These are phyloP conservation scores for Lasiommata megera DNA, from an alignment of 2,888 invertebrate species.

Conservation along the genomic window DNA sequence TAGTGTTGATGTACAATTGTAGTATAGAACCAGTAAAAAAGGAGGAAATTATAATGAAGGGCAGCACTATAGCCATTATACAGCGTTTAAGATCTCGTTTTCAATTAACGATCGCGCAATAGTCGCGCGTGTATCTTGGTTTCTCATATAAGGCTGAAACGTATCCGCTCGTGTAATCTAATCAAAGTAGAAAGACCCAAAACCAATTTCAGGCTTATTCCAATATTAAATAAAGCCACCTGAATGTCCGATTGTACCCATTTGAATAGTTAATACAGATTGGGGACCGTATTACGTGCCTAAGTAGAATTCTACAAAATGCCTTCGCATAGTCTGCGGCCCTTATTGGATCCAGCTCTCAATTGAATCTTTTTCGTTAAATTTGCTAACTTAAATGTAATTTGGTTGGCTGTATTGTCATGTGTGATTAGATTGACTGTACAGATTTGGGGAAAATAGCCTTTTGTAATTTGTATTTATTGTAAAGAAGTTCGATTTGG, in stretches of 20 bases:
- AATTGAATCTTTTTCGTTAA: conserved; percentile 6
- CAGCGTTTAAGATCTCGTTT: too few relatives aligned
- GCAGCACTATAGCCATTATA: too few relatives aligned
- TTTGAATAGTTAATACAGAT: conserved; percentile 25
- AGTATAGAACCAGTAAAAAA: too few relatives aligned
- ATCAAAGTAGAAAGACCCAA: conserved; percentile 22
- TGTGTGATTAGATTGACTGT: not conserved
- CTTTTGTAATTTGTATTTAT: not conserved
- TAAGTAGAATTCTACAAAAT: conserved; percentile 22
- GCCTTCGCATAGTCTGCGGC: conserved; percentile 15
- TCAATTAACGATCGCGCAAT: too few relatives aligned
- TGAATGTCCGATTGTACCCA: conserved; percentile 29
- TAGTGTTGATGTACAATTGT: too few relatives aligned
- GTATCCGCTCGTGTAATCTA: conserved; percentile 22
- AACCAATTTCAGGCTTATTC: conserved; percentile 33
- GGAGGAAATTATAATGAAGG: too few relatives aligned
- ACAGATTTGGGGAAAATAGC: not conserved
- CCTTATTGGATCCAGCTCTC: conserved; percentile 11
- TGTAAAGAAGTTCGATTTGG: too few relatives aligned
- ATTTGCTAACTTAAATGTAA: conserved; percentile 1
- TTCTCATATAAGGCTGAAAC: not conserved
- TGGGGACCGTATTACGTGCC: conserved; percentile 26
- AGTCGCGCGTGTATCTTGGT: not conserved
- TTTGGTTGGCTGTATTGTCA: conserved; percentile 3
- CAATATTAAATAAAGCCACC: conserved; percentile 36